Conservation (phyloP, 30 jellyfish, hydroid and myxozoan species). For the Aurelia sp. region DNA sequence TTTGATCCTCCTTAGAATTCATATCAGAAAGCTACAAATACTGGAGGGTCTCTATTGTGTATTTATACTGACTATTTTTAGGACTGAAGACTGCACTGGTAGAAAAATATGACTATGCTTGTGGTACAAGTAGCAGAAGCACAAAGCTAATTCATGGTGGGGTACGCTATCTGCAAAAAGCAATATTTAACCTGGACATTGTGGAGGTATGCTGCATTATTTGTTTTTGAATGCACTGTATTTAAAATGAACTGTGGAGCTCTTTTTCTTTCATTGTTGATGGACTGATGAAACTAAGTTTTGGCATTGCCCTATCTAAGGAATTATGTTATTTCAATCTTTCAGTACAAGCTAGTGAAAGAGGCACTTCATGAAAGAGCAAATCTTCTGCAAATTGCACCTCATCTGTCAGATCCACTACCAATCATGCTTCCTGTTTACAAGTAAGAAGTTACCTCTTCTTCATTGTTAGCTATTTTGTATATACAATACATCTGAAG, state of each 20-base stretch:
- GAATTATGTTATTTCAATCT: background rate
- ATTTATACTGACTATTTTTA: background rate
- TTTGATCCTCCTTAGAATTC: too few species aligned
- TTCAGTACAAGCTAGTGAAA: slow-evolving; percentile 88
- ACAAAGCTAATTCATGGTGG: slow-evolving; percentile 99
- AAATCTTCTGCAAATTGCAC: slow-evolving; percentile 74
- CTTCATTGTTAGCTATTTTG: background rate
- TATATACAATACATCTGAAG: too few species aligned
- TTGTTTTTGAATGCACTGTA: background rate
- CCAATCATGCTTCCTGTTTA: slow-evolving; percentile 98
- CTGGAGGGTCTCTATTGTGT: too few species aligned
- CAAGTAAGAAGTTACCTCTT: slow-evolving; percentile 69
- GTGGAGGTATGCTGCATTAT: slow-evolving; percentile 83
- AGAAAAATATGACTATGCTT: slow-evolving; percentile 89
- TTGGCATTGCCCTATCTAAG: background rate
- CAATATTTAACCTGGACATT: slow-evolving; percentile 81
- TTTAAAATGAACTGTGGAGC: too few species aligned
- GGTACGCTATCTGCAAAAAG: slow-evolving; percentile 95
- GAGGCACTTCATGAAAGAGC: slow-evolving; percentile 98
- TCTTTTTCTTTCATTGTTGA: too few species aligned
- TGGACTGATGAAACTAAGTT: too few species aligned
- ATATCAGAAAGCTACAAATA: too few species aligned
- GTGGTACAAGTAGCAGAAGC: slow-evolving; percentile 98
- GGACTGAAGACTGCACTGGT: slow-evolving; percentile 96
- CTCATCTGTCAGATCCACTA: slow-evolving; percentile 85